Evolutionary conservation across 2,113 vertebrate genomes (phyloP), one percentile per base, ranked within the genome.

Genomic region (Coptodon bakossiorum): DNA sequence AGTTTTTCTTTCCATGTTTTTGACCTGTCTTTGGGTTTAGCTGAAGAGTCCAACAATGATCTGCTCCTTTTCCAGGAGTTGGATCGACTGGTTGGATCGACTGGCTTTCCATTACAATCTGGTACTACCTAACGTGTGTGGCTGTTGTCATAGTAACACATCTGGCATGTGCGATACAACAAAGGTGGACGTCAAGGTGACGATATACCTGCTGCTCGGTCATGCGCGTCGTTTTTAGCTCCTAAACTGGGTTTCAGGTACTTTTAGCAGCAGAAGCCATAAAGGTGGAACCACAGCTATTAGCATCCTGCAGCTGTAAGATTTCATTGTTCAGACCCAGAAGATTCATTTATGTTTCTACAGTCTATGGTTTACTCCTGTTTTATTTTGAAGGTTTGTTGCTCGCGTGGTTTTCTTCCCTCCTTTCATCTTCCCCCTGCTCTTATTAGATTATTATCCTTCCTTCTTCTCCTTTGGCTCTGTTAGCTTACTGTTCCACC

Each of bases 31-130:
- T 36, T 38, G 34, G 61, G 34, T n/a, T 19, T 34, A 36, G 59
- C 29, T 63, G 59, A 63, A 36, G 17, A 7, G 5, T 36, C 59
- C 59, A 11, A 56, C n/a, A 56, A 7, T 12, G 17, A 66, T 2
- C 17, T 38, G 17, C 61, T n/a, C 61, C 61, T 66, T 38, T 66
- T 12, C 17, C 61, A 22, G 22, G 22, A 22, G 48, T 50, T 59
- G 57, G 6, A 63, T 63, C 6, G 0, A 1, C 59, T 36, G 6
- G 48, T 50, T 59, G 57, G 6, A 63, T 63, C 6, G 0, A 1
- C 59, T 36, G 6, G 59, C n/a, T 63, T 63, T 2, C 31, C 9
- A 1, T 36, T 63, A 36, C 59, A 36, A 36, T n/a, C 31, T 63
- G 59, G 59, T 36, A n/a, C 31, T 63, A 3, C 31, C 31, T 63